Evolutionary conservation across 1,140 invertebrate species (phyloP), one percentile per base, ranked within the genome.

Genomic region (Babylonia areolata): DNA sequence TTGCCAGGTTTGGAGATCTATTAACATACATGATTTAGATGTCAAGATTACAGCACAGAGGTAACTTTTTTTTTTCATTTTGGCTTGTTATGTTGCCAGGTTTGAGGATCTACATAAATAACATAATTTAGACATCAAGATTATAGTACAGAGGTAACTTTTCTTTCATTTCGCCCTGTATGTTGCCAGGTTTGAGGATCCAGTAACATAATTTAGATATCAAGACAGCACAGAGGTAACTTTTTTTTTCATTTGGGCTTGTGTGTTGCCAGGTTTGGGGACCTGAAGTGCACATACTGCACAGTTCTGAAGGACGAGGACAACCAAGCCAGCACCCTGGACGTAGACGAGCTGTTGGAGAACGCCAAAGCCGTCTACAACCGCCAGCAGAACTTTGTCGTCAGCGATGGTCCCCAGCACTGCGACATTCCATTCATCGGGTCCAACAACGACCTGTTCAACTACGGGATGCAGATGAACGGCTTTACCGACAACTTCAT

Each of bases 271-370:
- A 95, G 95, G 87, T 96, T 96, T 94, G 96, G 96, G 15, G 96
- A 96, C 91, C 95, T 95, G 89, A 95, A 95, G 90, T 96, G 96
- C 3, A 96, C 96, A 28, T 96, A 96, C 90, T 96, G 96, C 91
- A 96, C 95, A 71, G 91, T 96, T 71, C 96, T 96, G 37, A 91
- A 92, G 2, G 92, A 92, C 73, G 94, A 95, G 86, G 95, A 96
- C 89, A 95, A 90, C 73, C 89, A 88, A 54, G 90, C 89, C 6
- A 87, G 90, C 69, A 87, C 89, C 9, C 86, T 92, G 40, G 86
- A 92, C 82, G 89, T 92, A 35, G 88, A 89, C 9, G 89, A 90
- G 71, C 46, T 90, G 20, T 78, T 92, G 54, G 81, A 88, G 42
- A 84, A 64, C 0, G 81, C 81, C 37, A 73, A 84, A 69, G 81